Conservation (phyloP, 2,113 vertebrate genomes). For the Entomyzon cyanotis region DNA sequence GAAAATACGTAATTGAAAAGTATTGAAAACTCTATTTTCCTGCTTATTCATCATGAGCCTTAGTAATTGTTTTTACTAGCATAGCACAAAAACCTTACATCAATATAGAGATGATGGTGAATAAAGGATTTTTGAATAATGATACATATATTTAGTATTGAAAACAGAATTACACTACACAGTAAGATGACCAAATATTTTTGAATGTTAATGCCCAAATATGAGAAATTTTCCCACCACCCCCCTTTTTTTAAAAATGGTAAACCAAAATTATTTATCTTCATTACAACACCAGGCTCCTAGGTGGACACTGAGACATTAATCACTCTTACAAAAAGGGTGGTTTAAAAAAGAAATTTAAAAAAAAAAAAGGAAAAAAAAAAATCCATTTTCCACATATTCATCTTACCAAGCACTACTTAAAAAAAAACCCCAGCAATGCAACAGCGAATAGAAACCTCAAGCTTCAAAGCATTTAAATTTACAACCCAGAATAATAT, state of each 20-base stretch:
- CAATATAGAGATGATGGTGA: neutral
- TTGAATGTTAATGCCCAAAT: neutral
- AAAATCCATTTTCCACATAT: neutral
- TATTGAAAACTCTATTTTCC: neutral
- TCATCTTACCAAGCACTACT: neutral
- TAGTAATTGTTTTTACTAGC: neutral
- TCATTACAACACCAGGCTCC: neutral
- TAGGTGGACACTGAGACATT: neutral
- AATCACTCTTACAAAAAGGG: neutral
- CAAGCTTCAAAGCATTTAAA: neutral
- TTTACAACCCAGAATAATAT: neutral
- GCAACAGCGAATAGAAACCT: neutral
- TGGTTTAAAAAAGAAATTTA: neutral
- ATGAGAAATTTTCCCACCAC: neutral
- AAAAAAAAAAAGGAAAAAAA: neutral
- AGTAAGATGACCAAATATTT: neutral
- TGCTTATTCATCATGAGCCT: neutral
- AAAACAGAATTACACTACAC: neutral
- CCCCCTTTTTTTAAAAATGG: accelerated
- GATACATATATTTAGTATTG: neutral
- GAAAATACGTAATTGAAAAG: neutral
- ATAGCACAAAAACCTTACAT: neutral
- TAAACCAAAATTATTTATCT: neutral
- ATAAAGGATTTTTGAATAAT: neutral
- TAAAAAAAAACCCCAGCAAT: neutral